Base-by-base conservation (phyloP, 2,888 invertebrate species). In the Parnassius orleans region DNA sequence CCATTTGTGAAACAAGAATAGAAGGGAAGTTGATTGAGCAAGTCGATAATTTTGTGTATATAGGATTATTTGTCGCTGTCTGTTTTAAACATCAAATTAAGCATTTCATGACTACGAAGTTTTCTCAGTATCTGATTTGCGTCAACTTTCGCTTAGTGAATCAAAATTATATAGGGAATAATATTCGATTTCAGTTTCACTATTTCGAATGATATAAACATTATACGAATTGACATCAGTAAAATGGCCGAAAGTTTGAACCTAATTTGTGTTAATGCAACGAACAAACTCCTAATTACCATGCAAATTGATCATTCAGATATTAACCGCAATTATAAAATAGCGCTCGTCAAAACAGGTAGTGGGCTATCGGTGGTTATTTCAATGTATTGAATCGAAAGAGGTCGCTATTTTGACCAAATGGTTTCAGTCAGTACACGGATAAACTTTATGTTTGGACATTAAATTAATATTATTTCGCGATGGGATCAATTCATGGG, bases 271-370 rank as follows among this genome's bases (percentile, higher is more conserved):
- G 81, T 84, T 81, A 80, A 84, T 86, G 83, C 81, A 80, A 76
- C 72, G 69, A 80, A 77, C 79, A 76, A 82, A 82, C 79, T 81
- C 79, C 81, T 86, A 84, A 88, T 90, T 89, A 86, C 76, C 71
- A 90, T 90, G 86, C 87, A 89, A 90, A 89, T 90, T 86, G 84
- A 84, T 84, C 82, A 84, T 81, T 81, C 79, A 77, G 80, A 81
- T 76, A 76, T 86, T 81, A 68, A 80, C 75, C 79, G 75, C 76
- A 79, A 80, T 83, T 81, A 84, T 84, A 84, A 85, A 83, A 80
- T 78, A 72, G 74, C 42, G 51, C 72, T 71, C 60, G 50, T 67
- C 63, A 53, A 60, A 60, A 60, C 57, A 46, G 46, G 53, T 53
- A 10, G 12, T 50, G 24, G 42, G 47, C 19, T 55, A 47, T 56